These are phyloP conservation scores for Axis porcinus DNA, from an alignment of 2,113 vertebrate genomes.

Conservation along the genomic window DNA sequence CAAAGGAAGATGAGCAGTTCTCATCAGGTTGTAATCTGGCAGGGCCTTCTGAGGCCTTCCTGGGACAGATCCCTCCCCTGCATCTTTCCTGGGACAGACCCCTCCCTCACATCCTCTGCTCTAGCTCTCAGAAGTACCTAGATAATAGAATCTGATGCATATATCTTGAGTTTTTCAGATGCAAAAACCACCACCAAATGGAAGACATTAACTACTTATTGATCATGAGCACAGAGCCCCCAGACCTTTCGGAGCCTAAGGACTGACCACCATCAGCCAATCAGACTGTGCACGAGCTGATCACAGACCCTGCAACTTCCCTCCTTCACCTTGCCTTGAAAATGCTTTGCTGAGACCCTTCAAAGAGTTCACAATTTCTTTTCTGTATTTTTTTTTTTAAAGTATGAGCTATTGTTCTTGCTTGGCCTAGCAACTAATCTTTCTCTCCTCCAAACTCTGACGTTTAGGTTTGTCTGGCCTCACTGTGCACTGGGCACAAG, in stretches of 20 bases:
- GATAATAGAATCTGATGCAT: background rate
- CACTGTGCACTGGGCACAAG: background rate
- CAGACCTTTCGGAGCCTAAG: background rate
- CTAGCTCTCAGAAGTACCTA: background rate
- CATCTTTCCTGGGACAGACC: background rate
- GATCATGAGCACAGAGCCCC: background rate
- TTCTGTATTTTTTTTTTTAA: background rate
- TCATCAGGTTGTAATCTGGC: background rate
- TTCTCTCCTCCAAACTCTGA: background rate
- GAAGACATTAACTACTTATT: background rate
- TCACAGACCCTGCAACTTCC: background rate
- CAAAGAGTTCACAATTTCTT: background rate
- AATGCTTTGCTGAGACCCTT: background rate
- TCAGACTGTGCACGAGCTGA: background rate
- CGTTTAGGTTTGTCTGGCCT: background rate
- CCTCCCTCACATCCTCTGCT: background rate
- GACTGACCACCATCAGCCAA: background rate
- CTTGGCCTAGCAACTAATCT: background rate
- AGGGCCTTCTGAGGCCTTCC: background rate
- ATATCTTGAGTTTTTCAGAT: background rate
- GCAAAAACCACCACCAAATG: background rate
- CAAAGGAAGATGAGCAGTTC: background rate
- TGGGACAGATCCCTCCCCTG: background rate
- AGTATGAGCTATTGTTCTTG: background rate
- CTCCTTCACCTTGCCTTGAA: background rate